phyloP scores from a whole-genome alignment of 2,797 vertebrate species.

The Gambusia yucatana region DNA sequence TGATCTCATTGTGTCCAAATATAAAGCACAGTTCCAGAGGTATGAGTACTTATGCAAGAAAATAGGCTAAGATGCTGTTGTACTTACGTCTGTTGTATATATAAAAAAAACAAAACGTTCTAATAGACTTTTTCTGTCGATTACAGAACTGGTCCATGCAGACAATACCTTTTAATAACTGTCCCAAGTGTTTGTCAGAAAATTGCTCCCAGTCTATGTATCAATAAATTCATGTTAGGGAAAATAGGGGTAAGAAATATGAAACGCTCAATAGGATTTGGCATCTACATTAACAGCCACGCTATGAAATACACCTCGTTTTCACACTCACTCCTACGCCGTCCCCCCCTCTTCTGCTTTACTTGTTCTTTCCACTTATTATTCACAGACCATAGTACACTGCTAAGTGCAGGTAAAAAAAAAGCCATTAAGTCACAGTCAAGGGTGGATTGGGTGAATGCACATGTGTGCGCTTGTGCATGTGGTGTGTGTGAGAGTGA shows the following conservation, averaged over 20 bases:
- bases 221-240: slow-evolving; percentile 50
- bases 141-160: slow-evolving; percentile 21
- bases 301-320: slow-evolving; percentile 59
- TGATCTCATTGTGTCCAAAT: not conserved
- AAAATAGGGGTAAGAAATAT: slow-evolving; percentile 47
- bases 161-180: slow-evolving; percentile 36
- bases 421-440: slow-evolving; percentile 71
- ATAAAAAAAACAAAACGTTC: slow-evolving; percentile 24
- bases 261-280: slow-evolving; percentile 47
- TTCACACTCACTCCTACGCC: slow-evolving; percentile 30
- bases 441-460: slow-evolving; percentile 30
- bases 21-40: not conserved
- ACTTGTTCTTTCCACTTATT: slow-evolving; percentile 65
- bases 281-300: slow-evolving; percentile 65
- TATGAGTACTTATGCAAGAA: slow-evolving; percentile 2
- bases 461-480: slow-evolving; percentile 13
- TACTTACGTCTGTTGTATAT: slow-evolving; percentile 31
- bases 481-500: slow-evolving; percentile 65
- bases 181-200: slow-evolving; percentile 31
- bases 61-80: slow-evolving; percentile 16
- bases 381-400: slow-evolving; percentile 69
- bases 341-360: slow-evolving; percentile 36
- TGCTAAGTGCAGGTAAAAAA: slow-evolving; percentile 77
- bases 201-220: slow-evolving; percentile 31
- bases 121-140: slow-evolving; percentile 23